Base-by-base conservation (phyloP, 2,113 vertebrate species). In the Copsychus sechellarum region DNA sequence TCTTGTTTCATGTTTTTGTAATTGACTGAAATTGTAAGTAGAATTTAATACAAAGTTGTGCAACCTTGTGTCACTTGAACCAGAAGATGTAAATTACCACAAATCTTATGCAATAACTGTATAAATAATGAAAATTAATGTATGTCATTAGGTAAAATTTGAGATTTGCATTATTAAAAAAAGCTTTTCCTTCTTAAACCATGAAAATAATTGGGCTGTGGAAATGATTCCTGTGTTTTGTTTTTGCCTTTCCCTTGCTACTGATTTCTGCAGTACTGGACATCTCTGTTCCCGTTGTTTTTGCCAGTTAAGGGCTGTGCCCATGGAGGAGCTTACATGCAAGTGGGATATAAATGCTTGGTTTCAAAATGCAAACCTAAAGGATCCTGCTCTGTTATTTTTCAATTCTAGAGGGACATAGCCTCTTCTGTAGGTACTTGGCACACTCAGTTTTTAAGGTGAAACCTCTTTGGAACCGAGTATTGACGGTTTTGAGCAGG, bases 131-230 rank as follows among this genome's bases (percentile, higher is more conserved):
- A 23, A 71, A 93, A 78, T 62, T 36, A 92, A 83, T 95, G 92
- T 94, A 69, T 6, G 3, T 60, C 40, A 70, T 16, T 17, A 40
- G 65, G 51, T 92, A 31, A 84, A 81, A 71, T n/a, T 40, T 54
- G 69, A 64, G 11, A 64, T 77, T 78, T 92, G 25, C 13, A 11
- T 83, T 91, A 92, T 93, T 97, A 95, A 95, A 93, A 42, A 48
- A 47, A 18, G 2, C 2, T n/a, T 26, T 20, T 71, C 81, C 33
- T 85, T 78, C 85, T 70, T 80, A 72, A 93, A 85, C 65, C 14
- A 21, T 61, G 45, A 76, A 65, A 93, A 42, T 23, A 64, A 72
- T 21, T 66, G 45, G 10, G 14, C 6, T 90, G 50, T 72, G 61
- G 42, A 45, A 94, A n/a, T 91, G 2, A 22, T 82, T 95, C 50